Evolutionary conservation across 2,797 vertebrate species (phyloP), one percentile per base, ranked within the genome.

Genomic region (Xerus rutilus): DNA sequence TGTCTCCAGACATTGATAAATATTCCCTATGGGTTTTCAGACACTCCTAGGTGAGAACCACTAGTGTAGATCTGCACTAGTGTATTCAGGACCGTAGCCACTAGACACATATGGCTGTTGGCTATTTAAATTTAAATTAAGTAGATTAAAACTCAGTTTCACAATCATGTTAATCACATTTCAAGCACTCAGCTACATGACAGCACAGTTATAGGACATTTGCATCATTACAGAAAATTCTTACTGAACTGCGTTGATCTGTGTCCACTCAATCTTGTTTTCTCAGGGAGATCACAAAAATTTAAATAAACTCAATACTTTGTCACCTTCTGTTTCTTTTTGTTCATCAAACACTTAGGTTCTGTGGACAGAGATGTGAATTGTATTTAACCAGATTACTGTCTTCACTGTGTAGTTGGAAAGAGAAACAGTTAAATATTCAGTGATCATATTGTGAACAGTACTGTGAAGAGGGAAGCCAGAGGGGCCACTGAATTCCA

Each of bases 291-390:
- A 90, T 67, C 62, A 85, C 72, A 91, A 91, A 93, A 94, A 91
- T 59, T 20, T 52, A 32, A 97, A 97, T 97, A 97, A 97, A 96
- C 39, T 39, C 73, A 54, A 93, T 87, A 52, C 23, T 30, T 81
- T 90, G 94, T 67, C 77, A 82, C 21, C 39, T 82, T 64, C 21
- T 82, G 30, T n/a, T 93, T 89, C 20, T 93, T 81, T 95, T 82
- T 89, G 70, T 89, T 94, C 13, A 49, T 83, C 43, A 57, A 70
- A 54, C 35, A 91, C 32, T 59, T 65, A 21, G 11, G 28, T 72
- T 67, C 70, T 88, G 25, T 49, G 81, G 59, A 7, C 49, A 23
- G 69, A 45, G 32, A 59, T 9, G 9, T 83, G 62, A 77, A 35
- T 70, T 84, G 54, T n/a, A 69, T 89, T 65, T 76, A 89, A 69